Base-by-base conservation (phyloP, 2,797 vertebrate genomes). In the Ctenopoma multispine region DNA sequence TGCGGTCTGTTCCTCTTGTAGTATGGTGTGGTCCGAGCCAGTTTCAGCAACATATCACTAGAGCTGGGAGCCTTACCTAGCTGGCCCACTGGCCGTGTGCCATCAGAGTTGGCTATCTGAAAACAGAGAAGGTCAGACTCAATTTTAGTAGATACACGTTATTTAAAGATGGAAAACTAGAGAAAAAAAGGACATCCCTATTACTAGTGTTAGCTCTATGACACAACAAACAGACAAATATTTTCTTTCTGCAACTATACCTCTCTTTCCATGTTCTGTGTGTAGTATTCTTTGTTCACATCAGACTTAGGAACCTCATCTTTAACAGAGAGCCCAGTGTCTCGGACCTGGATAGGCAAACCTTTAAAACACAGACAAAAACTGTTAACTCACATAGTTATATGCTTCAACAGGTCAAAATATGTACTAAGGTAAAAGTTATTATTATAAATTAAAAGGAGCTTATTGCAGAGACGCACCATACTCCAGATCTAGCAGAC, bases 251-350 rank as follows among this genome's bases (percentile, higher is more conserved):
- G 13, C 17, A 78, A 6, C 23, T 14, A 3, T 82, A 98, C 98
- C 95, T 99, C 98, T 93, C 97, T 93, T 76, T 99, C 98, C 97
- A 98, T 98, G 86, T 99, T 99, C 89, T 99, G 98, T 34, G 98
- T 99, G 88, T 99, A 99, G 80, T 97, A 99, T 13, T 99, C 98
- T 86, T 99, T 99, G 85, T 99, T 99, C 72, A 99, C 98, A 0
- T 99, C 98, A 2, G 98, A 99, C 79, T 96, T 97, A 0, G 98
- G 98, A 94, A 99, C 95, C 23, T 99, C 98, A 48, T 99, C 98
- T 90, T 99, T 99, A 74, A 99, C 84, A 1, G 96, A 92, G 5
- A 99, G 87, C 11, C 97, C 98, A 1, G 97, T 96, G 87, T 99
- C 98, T 78, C 98, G 94, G 72, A 99, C 98, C 90, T 99, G 98